Percentiles rank a stretch among this genome's conserved stretches.
These are phyloP conservation scores for Virgularia gustaviana DNA, from an alignment of 92 coral and sea anemone genomes.

Conservation along the genomic window DNA sequence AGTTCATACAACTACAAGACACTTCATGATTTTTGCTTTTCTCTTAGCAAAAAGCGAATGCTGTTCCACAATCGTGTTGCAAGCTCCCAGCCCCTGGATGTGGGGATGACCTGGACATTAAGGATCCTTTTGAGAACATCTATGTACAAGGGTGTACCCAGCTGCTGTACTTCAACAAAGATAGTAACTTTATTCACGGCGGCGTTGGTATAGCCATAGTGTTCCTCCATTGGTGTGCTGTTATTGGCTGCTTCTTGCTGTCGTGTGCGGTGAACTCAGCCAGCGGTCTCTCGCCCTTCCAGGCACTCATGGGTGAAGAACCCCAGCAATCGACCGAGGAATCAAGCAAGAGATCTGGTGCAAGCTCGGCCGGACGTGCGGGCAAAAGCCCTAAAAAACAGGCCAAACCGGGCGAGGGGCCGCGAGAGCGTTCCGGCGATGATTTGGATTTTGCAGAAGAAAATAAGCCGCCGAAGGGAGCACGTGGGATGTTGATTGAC, in stretches of 20 bases:
- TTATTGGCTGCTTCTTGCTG: constrained; percentile 61
- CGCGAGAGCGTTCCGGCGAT: constrained; percentile 4
- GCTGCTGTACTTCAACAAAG: constrained; percentile 70
- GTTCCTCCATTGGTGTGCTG: constrained; percentile 68
- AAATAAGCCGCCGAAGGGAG: constrained; percentile 28
- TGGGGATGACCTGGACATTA: constrained; percentile 90
- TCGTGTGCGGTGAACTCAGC: constrained; percentile 73
- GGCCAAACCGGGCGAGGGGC: constrained; percentile 11
- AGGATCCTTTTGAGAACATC: constrained; percentile 94
- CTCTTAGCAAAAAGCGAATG: constrained; percentile 67
- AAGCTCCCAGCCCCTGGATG: constrained; percentile 77
- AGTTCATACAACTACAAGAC: background rate
- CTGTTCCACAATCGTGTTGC: constrained; percentile 90
- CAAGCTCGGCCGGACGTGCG: constrained; percentile 1
- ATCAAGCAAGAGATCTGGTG: background rate
- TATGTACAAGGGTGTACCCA: constrained; percentile 89
- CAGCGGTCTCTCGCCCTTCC: constrained; percentile 83
- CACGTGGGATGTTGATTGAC: constrained; percentile 20
- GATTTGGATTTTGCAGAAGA: constrained; percentile 24
- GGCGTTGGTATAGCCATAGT: constrained; percentile 91
- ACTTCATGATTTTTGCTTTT: background rate
- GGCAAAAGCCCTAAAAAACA: constrained; percentile 33
- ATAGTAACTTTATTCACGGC: constrained; percentile 66
- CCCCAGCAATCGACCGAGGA: constrained; percentile 38
- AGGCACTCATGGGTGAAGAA: constrained; percentile 84